Evolutionary conservation across 2,113 vertebrate species (phyloP).

Genomic region (Antennarius striatus): DNA sequence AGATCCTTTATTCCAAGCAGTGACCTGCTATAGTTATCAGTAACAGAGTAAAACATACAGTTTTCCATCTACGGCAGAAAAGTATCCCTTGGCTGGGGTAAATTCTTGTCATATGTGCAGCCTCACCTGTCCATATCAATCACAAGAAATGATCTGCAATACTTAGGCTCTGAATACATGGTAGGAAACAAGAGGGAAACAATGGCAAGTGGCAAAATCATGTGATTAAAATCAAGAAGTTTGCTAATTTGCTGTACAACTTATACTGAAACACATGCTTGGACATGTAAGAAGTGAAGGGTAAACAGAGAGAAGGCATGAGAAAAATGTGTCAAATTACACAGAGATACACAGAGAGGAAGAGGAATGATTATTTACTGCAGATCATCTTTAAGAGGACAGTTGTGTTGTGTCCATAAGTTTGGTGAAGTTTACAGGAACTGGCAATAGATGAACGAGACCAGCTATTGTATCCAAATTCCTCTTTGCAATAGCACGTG

Average conservation of each 20-base stretch:
- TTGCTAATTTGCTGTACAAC: neutral
- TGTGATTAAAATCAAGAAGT: neutral
- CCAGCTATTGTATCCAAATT: too few relatives aligned
- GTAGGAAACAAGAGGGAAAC: neutral
- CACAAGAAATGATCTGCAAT: neutral
- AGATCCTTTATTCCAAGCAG: too few relatives aligned
- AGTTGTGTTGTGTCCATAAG: too few relatives aligned
- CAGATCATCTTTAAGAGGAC: too few relatives aligned
- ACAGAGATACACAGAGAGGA: neutral
- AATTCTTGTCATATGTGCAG: constrained; percentile 1
- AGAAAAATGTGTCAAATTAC: neutral
- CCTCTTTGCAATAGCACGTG: too few relatives aligned
- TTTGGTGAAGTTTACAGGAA: too few relatives aligned
- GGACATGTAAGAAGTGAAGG: neutral
- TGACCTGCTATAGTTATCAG: too few relatives aligned
- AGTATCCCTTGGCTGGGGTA: neutral
- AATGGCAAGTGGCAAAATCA: too few relatives aligned
- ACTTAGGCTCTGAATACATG: neutral
- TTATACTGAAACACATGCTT: neutral
- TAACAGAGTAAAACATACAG: too few relatives aligned
- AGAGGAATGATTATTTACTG: too few relatives aligned
- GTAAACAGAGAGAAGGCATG: neutral
- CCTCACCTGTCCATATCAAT: constrained; percentile 4
- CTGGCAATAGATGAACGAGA: too few relatives aligned
- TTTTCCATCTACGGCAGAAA: too few relatives aligned